Evolutionary conservation across 2,797 vertebrate genomes (phyloP), one percentile per base, ranked within the genome.

Genomic region (Euthynnus affinis): DNA sequence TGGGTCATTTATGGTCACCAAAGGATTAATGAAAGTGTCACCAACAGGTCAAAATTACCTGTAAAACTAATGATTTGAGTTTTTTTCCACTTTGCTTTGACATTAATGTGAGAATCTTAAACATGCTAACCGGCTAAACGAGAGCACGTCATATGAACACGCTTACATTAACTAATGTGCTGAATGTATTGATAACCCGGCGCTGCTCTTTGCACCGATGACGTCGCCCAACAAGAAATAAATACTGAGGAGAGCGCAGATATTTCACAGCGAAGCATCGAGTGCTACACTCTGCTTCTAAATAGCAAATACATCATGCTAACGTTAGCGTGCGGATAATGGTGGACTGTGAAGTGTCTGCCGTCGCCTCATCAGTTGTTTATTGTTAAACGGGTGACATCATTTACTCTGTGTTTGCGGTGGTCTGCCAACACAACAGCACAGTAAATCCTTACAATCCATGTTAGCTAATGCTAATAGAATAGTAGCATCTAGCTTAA

Each of bases 211-310:
- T 15, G 1, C 44, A 17, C 5, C 44, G 15, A 15, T 67, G 74
- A 78, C 42, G 64, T 81, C 82, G 65, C 18, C 7, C 22, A 2
- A 13, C 72, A 42, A 46, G 44, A 18, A 8, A 46, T 6, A 15
- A 49, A 32, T 1, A n/a, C 22, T 25, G 64, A 71, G 1, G 7
- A 34, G 5, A 37, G 14, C 27, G 29, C 46, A 57, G 42, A 70
- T 60, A 10, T 27, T 22, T 1, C 5, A 20, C 78, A 65, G 74
- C 27, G 22, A 60, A 37, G 42, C 34, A 7, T 32, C 13, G 52
- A 23, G 52, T 37, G 57, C 18, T 55, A 4, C 68, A n/a, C 75
- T 59, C 17, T 17, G 44, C 69, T 20, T 67, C 65, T 18, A 78
- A 49, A 75, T 78, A 2, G 15, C n/a, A n/a, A n/a, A 13, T 20